Percentiles rank a stretch among this genome's conserved stretches.
phyloP scores from a whole-genome alignment of 2,797 vertebrate genomes.

The Natrix natrix region DNA sequence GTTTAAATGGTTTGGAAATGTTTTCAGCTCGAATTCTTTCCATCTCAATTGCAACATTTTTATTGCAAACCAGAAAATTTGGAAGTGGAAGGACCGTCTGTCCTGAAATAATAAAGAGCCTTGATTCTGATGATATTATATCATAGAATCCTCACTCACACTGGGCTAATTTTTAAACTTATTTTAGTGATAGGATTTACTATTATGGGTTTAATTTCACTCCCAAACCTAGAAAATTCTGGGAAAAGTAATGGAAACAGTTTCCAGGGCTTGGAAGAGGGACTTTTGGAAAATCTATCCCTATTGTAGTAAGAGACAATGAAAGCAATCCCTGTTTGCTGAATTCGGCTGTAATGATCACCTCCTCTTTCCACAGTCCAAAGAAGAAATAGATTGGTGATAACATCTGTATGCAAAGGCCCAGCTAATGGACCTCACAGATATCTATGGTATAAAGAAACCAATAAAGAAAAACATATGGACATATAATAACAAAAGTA shows the following conservation, averaged over 20 bases:
- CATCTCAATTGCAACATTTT: background rate
- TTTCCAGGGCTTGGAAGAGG: background rate
- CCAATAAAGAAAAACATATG: background rate
- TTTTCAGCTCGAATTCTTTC: background rate
- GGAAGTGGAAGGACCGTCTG: background rate
- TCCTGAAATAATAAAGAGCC: background rate
- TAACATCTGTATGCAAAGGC: background rate
- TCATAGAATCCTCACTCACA: slow-evolving; percentile 35
- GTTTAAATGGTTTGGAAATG: background rate
- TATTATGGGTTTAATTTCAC: slow-evolving; percentile 66
- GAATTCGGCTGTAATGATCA: background rate
- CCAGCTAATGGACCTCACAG: background rate
- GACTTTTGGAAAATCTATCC: background rate
- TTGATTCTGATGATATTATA: slow-evolving; percentile 51
- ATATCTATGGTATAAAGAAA: background rate
- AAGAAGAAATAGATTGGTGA: background rate
- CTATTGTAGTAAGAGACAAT: background rate
- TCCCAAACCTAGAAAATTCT: slow-evolving; percentile 23
- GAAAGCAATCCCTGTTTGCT: background rate
- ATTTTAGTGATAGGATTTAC: slow-evolving; percentile 60
- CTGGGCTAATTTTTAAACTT: slow-evolving; percentile 50
- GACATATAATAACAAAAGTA: background rate
- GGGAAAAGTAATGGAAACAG: background rate
- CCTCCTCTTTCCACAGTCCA: background rate
- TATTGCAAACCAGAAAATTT: background rate